Conservation (phyloP, 1,140 invertebrate species). For the Muscidifurax raptorellus region DNA sequence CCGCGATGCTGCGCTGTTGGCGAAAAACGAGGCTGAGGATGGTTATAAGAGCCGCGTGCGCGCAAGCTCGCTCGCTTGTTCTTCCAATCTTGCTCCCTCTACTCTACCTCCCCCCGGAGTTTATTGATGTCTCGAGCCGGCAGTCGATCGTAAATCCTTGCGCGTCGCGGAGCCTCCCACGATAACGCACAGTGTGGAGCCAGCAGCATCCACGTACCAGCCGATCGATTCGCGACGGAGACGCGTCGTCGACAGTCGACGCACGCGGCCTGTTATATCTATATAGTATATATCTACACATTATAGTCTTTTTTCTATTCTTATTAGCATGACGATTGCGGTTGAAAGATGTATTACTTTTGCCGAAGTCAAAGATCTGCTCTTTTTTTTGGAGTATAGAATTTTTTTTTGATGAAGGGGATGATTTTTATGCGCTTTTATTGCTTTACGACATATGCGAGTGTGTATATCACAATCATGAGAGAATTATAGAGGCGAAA, state of each 20-base stretch:
- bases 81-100: neutral
- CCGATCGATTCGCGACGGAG: conserved; percentile 9
- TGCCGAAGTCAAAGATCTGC: neutral
- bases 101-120: neutral
- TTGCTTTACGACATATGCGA: no score
- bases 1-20: neutral
- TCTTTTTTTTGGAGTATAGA: no score
- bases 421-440: no score
- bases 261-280: neutral
- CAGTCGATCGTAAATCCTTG: conserved; percentile 38
- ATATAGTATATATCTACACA: neutral
- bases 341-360: neutral
- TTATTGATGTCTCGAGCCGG: conserved; percentile 26
- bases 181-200: neutral
- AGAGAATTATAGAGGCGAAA: no score
- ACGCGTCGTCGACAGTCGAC: neutral
- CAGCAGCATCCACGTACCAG: conserved; percentile 6
- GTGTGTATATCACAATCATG: no score
- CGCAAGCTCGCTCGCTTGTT: neutral
- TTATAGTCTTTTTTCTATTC: neutral
- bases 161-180: conserved; percentile 10
- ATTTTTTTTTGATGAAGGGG: no score
- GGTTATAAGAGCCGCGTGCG: neutral
- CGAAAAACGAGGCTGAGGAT: neutral
- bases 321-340: neutral